Evolutionary conservation across 2,113 vertebrate genomes (phyloP).

Genomic region (Callaeas wilsoni): DNA sequence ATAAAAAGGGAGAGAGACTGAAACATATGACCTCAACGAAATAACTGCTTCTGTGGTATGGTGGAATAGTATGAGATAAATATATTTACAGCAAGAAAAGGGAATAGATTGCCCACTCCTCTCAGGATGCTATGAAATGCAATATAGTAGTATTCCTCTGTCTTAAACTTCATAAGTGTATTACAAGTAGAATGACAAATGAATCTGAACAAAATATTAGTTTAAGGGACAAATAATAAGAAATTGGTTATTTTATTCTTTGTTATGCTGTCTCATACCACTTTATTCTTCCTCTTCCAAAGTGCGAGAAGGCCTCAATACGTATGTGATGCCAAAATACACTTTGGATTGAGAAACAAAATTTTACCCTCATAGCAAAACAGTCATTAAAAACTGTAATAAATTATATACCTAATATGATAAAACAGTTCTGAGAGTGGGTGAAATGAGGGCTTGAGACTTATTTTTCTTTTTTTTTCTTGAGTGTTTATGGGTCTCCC

Average conservation of each 20-base stretch:
- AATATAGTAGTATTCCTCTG: neutral
- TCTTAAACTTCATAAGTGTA: neutral
- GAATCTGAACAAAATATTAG: neutral
- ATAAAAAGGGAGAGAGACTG: neutral
- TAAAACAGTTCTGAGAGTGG: neutral
- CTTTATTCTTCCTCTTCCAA: neutral
- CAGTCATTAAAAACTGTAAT: neutral
- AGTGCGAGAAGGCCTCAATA: neutral
- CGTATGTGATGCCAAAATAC: neutral
- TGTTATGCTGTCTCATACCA: neutral
- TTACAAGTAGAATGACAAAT: neutral
- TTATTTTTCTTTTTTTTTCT: neutral
- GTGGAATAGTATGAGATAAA: neutral
- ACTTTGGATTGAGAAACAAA: constrained; percentile 1
- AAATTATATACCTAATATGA: neutral
- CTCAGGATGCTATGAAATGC: neutral
- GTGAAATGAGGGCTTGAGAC: neutral
- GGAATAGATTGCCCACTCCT: neutral
- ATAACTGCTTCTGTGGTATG: neutral
- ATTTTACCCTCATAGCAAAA: neutral
- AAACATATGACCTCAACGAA: neutral
- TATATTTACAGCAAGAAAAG: neutral
- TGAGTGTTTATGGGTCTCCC: neutral
- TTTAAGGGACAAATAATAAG: neutral
- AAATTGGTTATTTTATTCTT: neutral